These are phyloP conservation scores for Cepaea hortensis DNA, from an alignment of 2,888 invertebrate species.

Conservation along the genomic window DNA sequence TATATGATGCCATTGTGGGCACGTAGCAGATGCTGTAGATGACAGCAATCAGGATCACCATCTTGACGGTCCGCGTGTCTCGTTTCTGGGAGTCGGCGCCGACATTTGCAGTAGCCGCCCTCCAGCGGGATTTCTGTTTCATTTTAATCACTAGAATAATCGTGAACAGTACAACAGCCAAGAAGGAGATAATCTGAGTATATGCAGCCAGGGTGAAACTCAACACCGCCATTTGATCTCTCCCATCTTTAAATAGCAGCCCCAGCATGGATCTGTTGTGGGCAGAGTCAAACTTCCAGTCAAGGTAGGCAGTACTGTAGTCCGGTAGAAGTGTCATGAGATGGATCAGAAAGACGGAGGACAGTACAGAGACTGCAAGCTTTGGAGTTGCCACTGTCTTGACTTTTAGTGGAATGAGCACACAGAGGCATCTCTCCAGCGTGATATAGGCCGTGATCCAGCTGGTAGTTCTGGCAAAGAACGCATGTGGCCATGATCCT, in stretches of 20 bases:
- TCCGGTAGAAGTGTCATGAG: constrained; percentile 17
- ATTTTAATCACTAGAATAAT: constrained; percentile 3
- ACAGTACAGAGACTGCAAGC: background rate
- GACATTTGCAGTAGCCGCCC: background rate
- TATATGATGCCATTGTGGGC: background rate
- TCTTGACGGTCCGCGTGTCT: background rate
- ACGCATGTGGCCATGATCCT: constrained; percentile 16
- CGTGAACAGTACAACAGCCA: background rate
- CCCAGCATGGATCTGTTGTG: constrained; percentile 31
- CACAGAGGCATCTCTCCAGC: constrained; percentile 25
- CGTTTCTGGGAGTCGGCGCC: background rate
- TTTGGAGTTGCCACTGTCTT: constrained; percentile 13
- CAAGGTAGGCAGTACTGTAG: constrained; percentile 6
- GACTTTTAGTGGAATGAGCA: constrained; percentile 23
- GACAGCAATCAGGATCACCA: background rate
- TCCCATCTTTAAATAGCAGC: constrained; percentile 7
- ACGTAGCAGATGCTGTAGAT: constrained; percentile 4
- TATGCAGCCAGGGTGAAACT: background rate
- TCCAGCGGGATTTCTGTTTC: background rate
- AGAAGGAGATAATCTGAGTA: background rate
- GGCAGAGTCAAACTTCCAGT: constrained; percentile 21
- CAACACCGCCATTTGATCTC: background rate
- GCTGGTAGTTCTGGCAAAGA: background rate
- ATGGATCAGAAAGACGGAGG: background rate
- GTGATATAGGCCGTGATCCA: constrained; percentile 32